These are phyloP conservation scores for Chrysochloris asiatica DNA, from an alignment of 2,113 vertebrate species.

Conservation along the genomic window DNA sequence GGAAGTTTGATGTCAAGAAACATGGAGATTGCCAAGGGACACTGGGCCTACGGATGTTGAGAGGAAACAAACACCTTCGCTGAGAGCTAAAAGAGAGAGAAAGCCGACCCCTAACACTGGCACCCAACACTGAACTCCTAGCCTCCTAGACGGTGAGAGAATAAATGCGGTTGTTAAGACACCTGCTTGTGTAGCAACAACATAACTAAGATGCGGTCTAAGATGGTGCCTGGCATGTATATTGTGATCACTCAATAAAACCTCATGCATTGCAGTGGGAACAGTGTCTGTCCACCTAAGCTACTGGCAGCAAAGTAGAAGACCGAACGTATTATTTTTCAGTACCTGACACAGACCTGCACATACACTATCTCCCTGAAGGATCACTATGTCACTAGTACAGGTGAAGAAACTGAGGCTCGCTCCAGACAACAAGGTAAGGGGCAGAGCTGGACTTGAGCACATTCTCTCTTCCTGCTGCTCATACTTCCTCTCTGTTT, in stretches of 20 bases:
- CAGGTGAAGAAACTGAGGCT: background rate
- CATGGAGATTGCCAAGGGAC: too few species aligned
- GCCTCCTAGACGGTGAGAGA: too few species aligned
- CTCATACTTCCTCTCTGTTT: background rate
- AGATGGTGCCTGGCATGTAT: background rate
- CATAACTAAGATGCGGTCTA: background rate
- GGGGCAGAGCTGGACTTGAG: background rate
- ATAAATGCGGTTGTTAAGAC: too few species aligned
- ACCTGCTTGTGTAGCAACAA: too few species aligned
- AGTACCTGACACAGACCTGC: background rate
- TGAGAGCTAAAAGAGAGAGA: too few species aligned
- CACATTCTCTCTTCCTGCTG: background rate
- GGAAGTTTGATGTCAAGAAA: too few species aligned
- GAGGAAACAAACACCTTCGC: too few species aligned
- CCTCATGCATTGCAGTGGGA: background rate
- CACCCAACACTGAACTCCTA: too few species aligned
- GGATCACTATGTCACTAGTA: accelerated
- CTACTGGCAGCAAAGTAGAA: background rate
- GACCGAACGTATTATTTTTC: background rate
- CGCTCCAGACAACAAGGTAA: background rate
- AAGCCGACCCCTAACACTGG: too few species aligned
- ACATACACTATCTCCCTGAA: background rate
- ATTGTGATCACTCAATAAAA: too few species aligned
- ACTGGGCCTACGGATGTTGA: too few species aligned
- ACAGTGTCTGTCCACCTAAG: background rate